These are phyloP conservation scores for Sciurus vulgaris DNA, from an alignment of 2,797 vertebrate genomes.

Conservation along the genomic window DNA sequence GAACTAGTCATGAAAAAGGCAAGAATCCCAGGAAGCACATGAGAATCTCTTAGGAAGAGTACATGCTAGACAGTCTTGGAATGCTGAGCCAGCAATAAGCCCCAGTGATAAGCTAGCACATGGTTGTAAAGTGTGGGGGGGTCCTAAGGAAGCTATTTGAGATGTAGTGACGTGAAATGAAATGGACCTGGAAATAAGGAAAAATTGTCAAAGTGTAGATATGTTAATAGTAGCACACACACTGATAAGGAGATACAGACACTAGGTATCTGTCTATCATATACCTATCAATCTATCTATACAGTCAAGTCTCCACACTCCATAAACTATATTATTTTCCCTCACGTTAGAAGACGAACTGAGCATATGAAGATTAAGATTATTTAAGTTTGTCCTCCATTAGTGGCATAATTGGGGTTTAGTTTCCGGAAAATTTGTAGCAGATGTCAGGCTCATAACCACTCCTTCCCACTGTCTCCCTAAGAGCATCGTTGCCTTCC, in stretches of 20 bases:
- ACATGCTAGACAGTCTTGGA: background rate
- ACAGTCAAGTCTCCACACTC: background rate
- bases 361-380: background rate
- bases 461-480: background rate
- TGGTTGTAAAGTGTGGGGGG: background rate
- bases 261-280: background rate
- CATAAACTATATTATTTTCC: too few relatives aligned
- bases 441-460: background rate
- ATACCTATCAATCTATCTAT: background rate
- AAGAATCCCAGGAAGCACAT: background rate
- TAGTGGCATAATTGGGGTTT: background rate
- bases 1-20: background rate
- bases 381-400: background rate
- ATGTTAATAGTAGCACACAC: background rate
- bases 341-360: background rate
- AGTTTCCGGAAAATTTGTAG: background rate
- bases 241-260: background rate
- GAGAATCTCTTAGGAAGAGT: background rate
- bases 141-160: background rate
- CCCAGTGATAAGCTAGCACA: background rate
- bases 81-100: background rate
- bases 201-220: background rate
- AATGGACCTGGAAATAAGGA: background rate
- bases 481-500: background rate
- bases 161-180: background rate